Evolutionary conservation across 1,140 invertebrate genomes (phyloP).

Genomic region (Drosophila seguyi): DNA sequence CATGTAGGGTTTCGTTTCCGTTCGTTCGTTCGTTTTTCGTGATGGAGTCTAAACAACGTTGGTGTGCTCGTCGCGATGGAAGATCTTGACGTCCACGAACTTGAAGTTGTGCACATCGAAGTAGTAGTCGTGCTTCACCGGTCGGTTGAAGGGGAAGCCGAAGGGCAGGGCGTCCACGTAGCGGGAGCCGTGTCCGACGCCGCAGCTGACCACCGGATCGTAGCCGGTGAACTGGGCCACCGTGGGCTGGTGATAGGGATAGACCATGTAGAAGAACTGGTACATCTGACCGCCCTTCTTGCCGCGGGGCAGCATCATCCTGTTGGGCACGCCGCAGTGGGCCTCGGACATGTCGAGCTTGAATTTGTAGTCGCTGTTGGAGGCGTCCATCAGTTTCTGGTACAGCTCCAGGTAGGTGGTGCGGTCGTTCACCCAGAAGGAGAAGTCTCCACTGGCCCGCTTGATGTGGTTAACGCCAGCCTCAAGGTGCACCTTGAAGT

Average conservation of each 20-base stretch:
- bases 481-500: conserved; percentile 76
- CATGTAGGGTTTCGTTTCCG: conserved; percentile 20
- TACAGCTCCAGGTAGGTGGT: conserved; percentile 81
- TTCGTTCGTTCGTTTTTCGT: conserved; percentile 27
- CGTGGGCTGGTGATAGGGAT: conserved; percentile 85
- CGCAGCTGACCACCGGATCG: conserved; percentile 76
- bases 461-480: conserved; percentile 72
- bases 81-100: conserved; percentile 88
- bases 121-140: conserved; percentile 86
- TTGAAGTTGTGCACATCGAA: conserved; percentile 89
- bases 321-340: conserved; percentile 87
- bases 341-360: conserved; percentile 86
- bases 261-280: conserved; percentile 89
- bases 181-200: conserved; percentile 84
- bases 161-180: conserved; percentile 86
- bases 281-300: conserved; percentile 88
- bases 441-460: conserved; percentile 75
- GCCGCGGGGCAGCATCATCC: conserved; percentile 89
- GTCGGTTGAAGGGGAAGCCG: conserved; percentile 90
- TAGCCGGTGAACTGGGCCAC: conserved; percentile 73
- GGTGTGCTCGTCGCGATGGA: conserved; percentile 86
- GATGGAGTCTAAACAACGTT: conserved; percentile 61
- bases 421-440: conserved; percentile 75
- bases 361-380: conserved; percentile 86
- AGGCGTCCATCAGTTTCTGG: conserved; percentile 79